Evolutionary conservation across 2,113 vertebrate species (phyloP), one percentile per base, ranked within the genome.

Genomic region (Ceyx margarethae): DNA sequence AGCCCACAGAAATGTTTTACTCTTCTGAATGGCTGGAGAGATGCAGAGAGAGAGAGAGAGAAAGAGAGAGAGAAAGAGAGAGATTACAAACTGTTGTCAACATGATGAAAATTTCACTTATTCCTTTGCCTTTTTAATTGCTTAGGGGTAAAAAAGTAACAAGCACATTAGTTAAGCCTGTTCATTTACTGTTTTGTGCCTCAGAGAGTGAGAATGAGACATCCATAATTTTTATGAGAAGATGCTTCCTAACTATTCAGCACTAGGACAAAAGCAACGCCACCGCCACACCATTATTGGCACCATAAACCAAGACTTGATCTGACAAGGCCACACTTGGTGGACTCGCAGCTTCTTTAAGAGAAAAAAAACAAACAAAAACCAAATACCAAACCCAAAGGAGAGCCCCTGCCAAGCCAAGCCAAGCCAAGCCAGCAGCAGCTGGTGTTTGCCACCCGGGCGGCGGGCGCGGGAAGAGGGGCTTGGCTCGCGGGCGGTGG

Each of bases 121-220:
- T 64, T 95, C 91, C 89, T 95, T 96, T 95, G 83, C 95, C 81
- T 95, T 95, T 95, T 93, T 91, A 95, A 93, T 92, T 96, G 90
- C 88, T 94, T 92, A 88, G 67, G 89, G 81, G 28, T 11, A 29
- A 43, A 65, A 43, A 56, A 67, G 20, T 95, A 94, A 81, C 92
- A n/a, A 97, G 87, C 83, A 37, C 87, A 81, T 95, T 93, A 94
- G 95, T 95, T 97, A 96, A 97, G 96, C 96, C 92, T 97, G 83
- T 96, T 96, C 95, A 95, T 97, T 96, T 96, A 94, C 96, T 97
- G 96, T 96, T 96, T 97, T 96, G 92, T 97, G 96, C 95, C 96
- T 96, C 96, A 96, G 96, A 97, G 96, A 97, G 96, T 88, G 96
- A 96, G 96, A 96, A 56, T 96, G 95, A 96, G 91, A 96, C 96